Percentiles rank a stretch among this genome's conserved stretches.
phyloP scores from a whole-genome alignment of 2,113 vertebrate species.

The Ascaphus truei region DNA sequence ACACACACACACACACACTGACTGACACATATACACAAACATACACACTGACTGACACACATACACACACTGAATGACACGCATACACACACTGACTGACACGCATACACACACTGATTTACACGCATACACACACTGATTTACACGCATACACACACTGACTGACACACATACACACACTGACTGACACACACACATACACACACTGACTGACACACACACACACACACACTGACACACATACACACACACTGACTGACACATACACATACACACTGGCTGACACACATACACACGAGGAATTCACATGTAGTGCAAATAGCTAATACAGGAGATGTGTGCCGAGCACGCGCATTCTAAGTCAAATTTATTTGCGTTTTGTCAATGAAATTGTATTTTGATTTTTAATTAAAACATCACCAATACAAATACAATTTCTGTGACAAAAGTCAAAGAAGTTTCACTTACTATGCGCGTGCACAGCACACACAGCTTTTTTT shows the following conservation, averaged over 20 bases:
- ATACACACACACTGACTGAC: neutral
- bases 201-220: neutral
- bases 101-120: neutral
- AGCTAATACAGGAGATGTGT: too few relatives aligned
- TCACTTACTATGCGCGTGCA: too few relatives aligned
- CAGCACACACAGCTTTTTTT: too few relatives aligned
- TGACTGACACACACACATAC: neutral
- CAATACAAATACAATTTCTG: too few relatives aligned
- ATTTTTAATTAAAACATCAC: too few relatives aligned
- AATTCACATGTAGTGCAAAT: too few relatives aligned
- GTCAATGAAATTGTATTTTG: too few relatives aligned
- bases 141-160: neutral
- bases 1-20: neutral
- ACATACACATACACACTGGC: neutral
- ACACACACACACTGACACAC: neutral
- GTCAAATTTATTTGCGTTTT: too few relatives aligned
- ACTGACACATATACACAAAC: neutral
- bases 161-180: neutral
- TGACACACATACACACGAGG: neutral
- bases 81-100: neutral
- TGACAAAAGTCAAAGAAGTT: too few relatives aligned
- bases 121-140: neutral
- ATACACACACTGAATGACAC: neutral
- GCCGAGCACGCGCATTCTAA: too few relatives aligned
- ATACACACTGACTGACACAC: neutral